Base-by-base conservation (phyloP, 2,797 vertebrate species). In the Manis javanica region DNA sequence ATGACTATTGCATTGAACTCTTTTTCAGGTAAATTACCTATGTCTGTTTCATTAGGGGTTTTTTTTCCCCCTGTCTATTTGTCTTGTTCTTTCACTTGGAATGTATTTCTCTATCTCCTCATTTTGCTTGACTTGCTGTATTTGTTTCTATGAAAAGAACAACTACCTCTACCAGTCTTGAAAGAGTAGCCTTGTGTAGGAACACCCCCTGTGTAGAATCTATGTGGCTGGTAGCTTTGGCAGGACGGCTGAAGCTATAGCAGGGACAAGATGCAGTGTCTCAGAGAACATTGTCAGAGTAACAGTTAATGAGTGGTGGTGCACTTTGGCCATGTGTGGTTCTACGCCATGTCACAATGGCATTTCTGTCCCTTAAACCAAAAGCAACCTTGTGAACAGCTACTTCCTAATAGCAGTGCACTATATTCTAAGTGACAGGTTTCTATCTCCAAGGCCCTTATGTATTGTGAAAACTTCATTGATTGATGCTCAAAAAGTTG, bases 331-430 rank as follows among this genome's bases (percentile, higher is more conserved):
- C n/a, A 4, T 1, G 0, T 53, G 26, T 78, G 74, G 42, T 77
- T 71, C 51, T 26, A 13, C 6, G 19, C 2, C 4, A 10, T 0
- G n/a, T 3, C 14, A 4, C 24, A 49, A 39, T n/a, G 82, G 14
- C n/a, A 14, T 74, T 72, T 63, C 10, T 69, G 21, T 66, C 64
- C 90, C 49, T 75, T 51, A 79, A 88, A 75, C 15, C 31, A 66
- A 94, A 90, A 19, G 63, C 23, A 16, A 0, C 0, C 0, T 18
- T 84, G 7, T 16, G 37, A 37, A 66, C 0, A 34, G 1, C 11
- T 18, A 0, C 78, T 53, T 79, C 71, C 79, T 72, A 49, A 34
- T 7, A 49, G 82, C 86, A 84, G 34, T 0, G 2, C 29, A 39
- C 26, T 57, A 4, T 77, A 57, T 59, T 39, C 42, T 87, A 63